These are phyloP conservation scores for Cheilosia pagana DNA, from an alignment of 2,888 invertebrate species.

Conservation along the genomic window DNA sequence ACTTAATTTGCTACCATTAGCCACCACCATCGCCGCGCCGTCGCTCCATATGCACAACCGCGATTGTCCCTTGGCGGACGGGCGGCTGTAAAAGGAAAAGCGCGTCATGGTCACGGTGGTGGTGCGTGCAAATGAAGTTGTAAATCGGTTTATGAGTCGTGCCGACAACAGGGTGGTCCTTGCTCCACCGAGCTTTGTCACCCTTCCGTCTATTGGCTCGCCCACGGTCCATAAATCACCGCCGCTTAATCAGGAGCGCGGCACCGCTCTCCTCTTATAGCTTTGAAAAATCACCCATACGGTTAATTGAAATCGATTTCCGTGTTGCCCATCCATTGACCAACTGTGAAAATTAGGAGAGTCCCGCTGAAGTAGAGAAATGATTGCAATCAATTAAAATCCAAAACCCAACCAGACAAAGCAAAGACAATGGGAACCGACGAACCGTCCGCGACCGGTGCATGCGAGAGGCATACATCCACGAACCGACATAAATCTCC, in stretches of 20 bases:
- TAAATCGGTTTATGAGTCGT: slow-evolving; percentile 72
- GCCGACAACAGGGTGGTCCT: slow-evolving; percentile 66
- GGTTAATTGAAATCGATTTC: slow-evolving; percentile 71
- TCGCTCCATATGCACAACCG: slow-evolving; percentile 3
- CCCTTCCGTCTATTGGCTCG: slow-evolving; percentile 42
- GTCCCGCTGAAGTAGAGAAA: slow-evolving; percentile 73
- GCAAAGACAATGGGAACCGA: slow-evolving; percentile 53
- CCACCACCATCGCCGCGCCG: slow-evolving; percentile 55
- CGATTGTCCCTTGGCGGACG: slow-evolving; percentile 19
- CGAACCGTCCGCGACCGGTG: background rate
- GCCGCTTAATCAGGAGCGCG: slow-evolving; percentile 51
- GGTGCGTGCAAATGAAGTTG: slow-evolving; percentile 73
- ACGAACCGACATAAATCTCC: slow-evolving; percentile 64
- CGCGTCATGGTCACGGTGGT: slow-evolving; percentile 68
- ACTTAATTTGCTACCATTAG: slow-evolving; percentile 74
- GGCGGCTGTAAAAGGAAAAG: slow-evolving; percentile 55
- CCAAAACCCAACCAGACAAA: slow-evolving; percentile 18
- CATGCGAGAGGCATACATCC: slow-evolving; percentile 34
- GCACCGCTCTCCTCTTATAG: slow-evolving; percentile 27
- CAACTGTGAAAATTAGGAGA: slow-evolving; percentile 75
- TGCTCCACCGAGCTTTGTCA: slow-evolving; percentile 68
- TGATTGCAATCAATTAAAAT: slow-evolving; percentile 74
- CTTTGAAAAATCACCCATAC: slow-evolving; percentile 68
- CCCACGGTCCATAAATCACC: slow-evolving; percentile 69
- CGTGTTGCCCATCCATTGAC: slow-evolving; percentile 53